Base-by-base conservation (phyloP, 2,888 invertebrate genomes). In the Parasteatoda lunata region DNA sequence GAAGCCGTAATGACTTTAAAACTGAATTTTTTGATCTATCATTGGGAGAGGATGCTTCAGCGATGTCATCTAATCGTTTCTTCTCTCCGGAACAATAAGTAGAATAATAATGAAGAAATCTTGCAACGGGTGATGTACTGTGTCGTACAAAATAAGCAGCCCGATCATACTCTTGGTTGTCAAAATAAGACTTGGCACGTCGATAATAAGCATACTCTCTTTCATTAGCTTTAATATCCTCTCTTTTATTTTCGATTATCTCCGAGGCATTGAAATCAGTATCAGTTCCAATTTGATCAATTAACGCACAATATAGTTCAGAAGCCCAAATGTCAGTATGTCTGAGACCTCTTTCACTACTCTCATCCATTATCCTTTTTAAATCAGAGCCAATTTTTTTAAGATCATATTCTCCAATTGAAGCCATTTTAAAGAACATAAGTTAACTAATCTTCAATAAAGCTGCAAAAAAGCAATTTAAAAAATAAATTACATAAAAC, bases 51-150 rank as follows among this genome's bases (percentile, higher is more conserved):
- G 84, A 59, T 4, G 93, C 91, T 90, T 95, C 95, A 0, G 95
- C 95, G 91, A 95, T 94, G 89, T 96, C 96, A 91, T 98, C 97
- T 76, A 97, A 92, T 89, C 96, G 95, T 90, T 96, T 96, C 92
- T 97, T 98, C 91, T 98, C 98, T 89, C 96, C 95, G 0, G 97
- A 96, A 88, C 97, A 94, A 91, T 97, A 98, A 54, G 94, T 94
- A 0, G 97, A 94, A 92, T 98, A 98, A 90, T 95, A 94, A 91
- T 96, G 95, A 49, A 98, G 93, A 92, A 98, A 98, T 89, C 95
- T 94, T 69, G 95, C 94, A 91, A 96, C 95, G 0, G 94, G 93
- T 84, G 95, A 95, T 66, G 93, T 93, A 90, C 95, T 95, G 86
- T 94, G 94, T 90, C 95, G 94, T 7, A 96, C 93, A 91, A 96